Conservation (phyloP, 2,113 vertebrate genomes). For the Spheniscus mendiculus region DNA sequence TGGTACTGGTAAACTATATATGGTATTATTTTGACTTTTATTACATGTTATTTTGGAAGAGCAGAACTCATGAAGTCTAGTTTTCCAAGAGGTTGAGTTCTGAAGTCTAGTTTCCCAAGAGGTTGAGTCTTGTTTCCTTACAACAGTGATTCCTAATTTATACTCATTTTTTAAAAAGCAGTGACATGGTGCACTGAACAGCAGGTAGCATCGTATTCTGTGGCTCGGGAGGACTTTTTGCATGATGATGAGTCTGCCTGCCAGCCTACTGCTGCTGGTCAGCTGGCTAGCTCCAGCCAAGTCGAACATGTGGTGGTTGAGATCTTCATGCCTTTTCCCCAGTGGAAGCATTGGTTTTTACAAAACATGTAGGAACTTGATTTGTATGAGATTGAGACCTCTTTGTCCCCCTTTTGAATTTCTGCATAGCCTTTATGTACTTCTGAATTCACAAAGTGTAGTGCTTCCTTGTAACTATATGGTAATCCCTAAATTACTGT, state of each 20-base stretch:
- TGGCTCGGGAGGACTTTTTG: background rate
- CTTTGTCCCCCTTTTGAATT: background rate
- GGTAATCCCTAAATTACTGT: constrained; percentile 51
- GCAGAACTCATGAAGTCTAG: background rate
- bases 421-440: background rate
- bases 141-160: background rate
- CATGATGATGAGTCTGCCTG: background rate
- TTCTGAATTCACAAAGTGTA: constrained; percentile 44
- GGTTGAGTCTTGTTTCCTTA: background rate
- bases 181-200: background rate
- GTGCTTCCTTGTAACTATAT: constrained; percentile 38
- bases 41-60: background rate
- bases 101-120: background rate
- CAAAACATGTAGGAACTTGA: background rate
- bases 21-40: background rate
- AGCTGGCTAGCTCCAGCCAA: background rate
- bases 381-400: background rate
- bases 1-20: background rate
- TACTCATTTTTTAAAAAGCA: background rate
- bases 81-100: background rate
- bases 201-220: background rate
- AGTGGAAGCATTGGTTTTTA: background rate
- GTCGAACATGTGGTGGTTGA: fast-evolving
- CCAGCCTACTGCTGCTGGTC: background rate
- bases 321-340: background rate